These are phyloP conservation scores for Eira barbara DNA, from an alignment of 2,113 vertebrate species.

Conservation along the genomic window DNA sequence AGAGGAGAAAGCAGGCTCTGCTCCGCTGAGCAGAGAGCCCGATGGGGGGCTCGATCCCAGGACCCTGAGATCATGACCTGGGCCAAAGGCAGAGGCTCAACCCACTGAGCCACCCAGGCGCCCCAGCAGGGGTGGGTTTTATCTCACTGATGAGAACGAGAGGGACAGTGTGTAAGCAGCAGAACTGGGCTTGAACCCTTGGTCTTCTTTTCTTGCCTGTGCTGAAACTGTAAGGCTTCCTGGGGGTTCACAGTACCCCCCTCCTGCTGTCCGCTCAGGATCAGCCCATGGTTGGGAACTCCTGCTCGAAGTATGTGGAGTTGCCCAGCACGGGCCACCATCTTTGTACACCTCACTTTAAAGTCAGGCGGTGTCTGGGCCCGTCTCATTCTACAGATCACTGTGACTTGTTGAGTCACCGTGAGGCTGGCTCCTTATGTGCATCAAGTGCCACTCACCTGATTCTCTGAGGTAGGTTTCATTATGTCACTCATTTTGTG, in stretches of 20 bases:
- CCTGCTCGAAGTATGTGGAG: background rate
- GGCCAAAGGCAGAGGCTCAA: no score
- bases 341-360: background rate
- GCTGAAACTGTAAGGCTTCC: background rate
- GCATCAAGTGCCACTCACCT: background rate
- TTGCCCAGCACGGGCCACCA: background rate
- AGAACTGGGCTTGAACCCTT: background rate
- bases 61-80: no score
- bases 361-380: background rate
- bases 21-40: no score
- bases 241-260: background rate
- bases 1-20: no score
- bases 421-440: background rate
- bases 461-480: background rate
- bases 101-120: no score
- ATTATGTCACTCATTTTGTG: background rate
- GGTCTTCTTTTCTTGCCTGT: accelerated
- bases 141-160: background rate
- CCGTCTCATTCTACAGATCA: background rate
- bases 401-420: no score
- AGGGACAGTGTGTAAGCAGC: background rate
- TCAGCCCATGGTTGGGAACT: background rate
- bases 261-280: background rate
- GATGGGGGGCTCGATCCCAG: no score
- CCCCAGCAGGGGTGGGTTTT: background rate